phyloP scores from a whole-genome alignment of 2,797 vertebrate species.

The Mormyrus proboscirostris region DNA sequence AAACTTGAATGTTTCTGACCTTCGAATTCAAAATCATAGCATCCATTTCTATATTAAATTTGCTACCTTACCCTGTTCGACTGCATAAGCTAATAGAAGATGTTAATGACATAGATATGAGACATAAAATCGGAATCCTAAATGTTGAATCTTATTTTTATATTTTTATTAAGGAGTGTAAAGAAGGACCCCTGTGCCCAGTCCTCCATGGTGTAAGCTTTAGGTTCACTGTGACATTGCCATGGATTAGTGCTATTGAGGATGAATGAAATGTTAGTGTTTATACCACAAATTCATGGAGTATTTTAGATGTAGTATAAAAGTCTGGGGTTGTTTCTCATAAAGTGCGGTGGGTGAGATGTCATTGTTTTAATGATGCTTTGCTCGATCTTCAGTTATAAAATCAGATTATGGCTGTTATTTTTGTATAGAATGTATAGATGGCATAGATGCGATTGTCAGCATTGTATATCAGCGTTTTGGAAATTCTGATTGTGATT shows the following conservation, averaged over 20 bases:
- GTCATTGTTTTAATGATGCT: not conserved
- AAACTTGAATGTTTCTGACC: slow-evolving; percentile 34
- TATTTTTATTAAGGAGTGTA: not conserved
- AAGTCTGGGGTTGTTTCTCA: not conserved
- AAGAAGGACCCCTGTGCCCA: not conserved
- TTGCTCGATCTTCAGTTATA: not conserved
- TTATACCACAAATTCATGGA: not conserved
- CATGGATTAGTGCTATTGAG: not conserved
- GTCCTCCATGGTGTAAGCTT: not conserved
- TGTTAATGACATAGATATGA: not conserved
- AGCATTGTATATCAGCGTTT: not conserved
- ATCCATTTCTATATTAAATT: slow-evolving; percentile 1
- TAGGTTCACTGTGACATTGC: not conserved
- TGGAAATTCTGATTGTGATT: slow-evolving; percentile 1
- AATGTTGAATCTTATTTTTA: not conserved
- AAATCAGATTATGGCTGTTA: not conserved
- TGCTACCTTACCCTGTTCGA: not conserved
- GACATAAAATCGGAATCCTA: not conserved
- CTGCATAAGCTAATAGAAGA: not conserved
- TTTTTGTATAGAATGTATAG: not conserved
- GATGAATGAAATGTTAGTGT: not conserved
- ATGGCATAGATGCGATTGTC: not conserved
- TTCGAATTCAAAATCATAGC: slow-evolving; percentile 3
- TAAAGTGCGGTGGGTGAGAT: not conserved
- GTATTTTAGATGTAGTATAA: not conserved